Evolutionary conservation across 2,113 vertebrate genomes (phyloP).

Genomic region (Dipodomys ordii): DNA sequence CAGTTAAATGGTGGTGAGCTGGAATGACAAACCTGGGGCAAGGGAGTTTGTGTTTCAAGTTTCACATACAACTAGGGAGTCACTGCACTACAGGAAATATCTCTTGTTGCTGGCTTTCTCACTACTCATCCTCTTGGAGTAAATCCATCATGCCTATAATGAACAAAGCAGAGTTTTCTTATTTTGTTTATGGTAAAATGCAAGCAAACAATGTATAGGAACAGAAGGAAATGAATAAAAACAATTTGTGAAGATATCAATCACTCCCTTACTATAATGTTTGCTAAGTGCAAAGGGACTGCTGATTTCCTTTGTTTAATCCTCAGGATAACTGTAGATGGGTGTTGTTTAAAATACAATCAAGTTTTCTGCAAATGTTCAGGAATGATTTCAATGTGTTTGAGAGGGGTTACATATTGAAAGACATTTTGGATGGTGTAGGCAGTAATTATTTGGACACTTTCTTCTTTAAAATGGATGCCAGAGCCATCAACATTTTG

Average conservation of each 20-base stretch:
- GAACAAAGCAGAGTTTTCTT: neutral
- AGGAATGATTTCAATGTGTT: neutral
- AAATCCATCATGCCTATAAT: neutral
- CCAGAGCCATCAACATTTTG: neutral
- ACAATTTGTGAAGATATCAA: neutral
- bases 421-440: too few relatives aligned
- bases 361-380: neutral
- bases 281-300: neutral
- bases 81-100: neutral
- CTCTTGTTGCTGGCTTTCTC: neutral
- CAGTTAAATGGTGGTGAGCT: neutral
- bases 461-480: constrained; percentile 18
- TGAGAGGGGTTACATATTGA: neutral
- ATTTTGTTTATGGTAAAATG: neutral
- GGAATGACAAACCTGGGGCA: neutral
- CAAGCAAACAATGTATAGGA: neutral
- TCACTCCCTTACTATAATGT: neutral
- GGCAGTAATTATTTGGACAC: neutral
- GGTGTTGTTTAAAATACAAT: neutral
- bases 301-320: neutral
- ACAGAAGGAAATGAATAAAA: neutral
- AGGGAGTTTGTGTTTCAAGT: neutral
- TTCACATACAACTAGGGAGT: neutral
- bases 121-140: neutral
- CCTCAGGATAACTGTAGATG: neutral